Percentiles rank a stretch among this genome's conserved stretches.
Conservation (phyloP, 1,140 invertebrate species). For the Dufourea novaeangliae region DNA sequence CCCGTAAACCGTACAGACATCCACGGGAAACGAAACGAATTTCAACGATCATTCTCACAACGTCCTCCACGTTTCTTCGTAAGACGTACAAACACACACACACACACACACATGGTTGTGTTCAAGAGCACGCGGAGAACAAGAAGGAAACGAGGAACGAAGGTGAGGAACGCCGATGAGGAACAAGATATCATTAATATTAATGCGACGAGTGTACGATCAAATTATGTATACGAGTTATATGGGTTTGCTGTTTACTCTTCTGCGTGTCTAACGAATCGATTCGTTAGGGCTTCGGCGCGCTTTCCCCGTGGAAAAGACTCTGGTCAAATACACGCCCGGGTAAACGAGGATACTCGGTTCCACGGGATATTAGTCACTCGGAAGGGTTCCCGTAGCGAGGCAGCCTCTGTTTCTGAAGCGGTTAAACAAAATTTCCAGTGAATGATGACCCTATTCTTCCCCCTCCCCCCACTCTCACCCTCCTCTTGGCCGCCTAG, state of each 20-base stretch:
- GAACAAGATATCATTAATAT: constrained; percentile 36
- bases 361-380: constrained; percentile 3
- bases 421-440: background rate
- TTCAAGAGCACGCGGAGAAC: background rate
- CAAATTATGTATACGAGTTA: constrained; percentile 33
- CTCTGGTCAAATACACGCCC: background rate
- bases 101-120: no score
- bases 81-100: no score
- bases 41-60: background rate
- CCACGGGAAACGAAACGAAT: no score
- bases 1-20: no score
- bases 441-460: constrained; percentile 6
- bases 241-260: constrained; percentile 28
- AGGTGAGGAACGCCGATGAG: background rate
- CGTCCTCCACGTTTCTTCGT: no score
- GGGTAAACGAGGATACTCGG: background rate
- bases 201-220: constrained; percentile 11
- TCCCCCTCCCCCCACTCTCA: no score
- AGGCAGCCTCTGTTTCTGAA: constrained; percentile 1
- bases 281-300: constrained; percentile 19
- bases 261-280: constrained; percentile 22
- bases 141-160: background rate
- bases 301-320: background rate
- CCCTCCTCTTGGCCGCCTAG: background rate
- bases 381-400: background rate